Evolutionary conservation across 2,797 vertebrate species (phyloP).

Genomic region (Lepilemur ruficaudatus): DNA sequence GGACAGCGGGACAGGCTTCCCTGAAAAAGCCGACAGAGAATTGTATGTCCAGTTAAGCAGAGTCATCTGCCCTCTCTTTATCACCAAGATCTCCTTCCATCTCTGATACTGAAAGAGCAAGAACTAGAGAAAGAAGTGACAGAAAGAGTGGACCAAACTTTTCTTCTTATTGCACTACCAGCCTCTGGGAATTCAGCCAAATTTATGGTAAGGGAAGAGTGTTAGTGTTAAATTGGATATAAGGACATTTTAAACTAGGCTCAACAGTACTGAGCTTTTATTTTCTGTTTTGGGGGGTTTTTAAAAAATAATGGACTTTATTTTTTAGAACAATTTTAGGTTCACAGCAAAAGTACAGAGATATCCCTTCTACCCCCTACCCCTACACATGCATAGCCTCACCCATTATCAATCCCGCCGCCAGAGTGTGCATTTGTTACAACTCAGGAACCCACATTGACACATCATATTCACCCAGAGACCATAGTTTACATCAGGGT

Average conservation of each 20-base stretch:
- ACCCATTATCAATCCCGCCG: accelerated
- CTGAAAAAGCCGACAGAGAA: neutral
- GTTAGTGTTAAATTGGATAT: neutral
- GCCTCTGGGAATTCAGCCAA: neutral
- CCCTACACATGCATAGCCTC: neutral
- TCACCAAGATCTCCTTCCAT: neutral
- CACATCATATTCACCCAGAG: neutral
- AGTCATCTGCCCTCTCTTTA: neutral
- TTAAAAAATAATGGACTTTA: neutral
- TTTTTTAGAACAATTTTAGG: neutral
- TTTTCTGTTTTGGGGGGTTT: neutral
- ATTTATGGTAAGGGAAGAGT: neutral
- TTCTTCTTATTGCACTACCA: neutral
- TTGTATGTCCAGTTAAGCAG: neutral
- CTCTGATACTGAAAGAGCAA: neutral
- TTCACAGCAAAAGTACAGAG: neutral
- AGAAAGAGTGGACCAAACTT: neutral
- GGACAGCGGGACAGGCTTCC: neutral
- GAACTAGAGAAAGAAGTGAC: neutral
- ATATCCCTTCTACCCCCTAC: neutral
- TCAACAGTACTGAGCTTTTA: neutral
- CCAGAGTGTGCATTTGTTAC: neutral
- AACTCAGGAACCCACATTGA: neutral
- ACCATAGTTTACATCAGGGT: neutral
- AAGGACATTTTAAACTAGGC: neutral